Percentiles rank a stretch among this genome's conserved stretches.
Evolutionary conservation across 1,140 invertebrate genomes (phyloP).

Genomic region (Anoplophora glabripennis): DNA sequence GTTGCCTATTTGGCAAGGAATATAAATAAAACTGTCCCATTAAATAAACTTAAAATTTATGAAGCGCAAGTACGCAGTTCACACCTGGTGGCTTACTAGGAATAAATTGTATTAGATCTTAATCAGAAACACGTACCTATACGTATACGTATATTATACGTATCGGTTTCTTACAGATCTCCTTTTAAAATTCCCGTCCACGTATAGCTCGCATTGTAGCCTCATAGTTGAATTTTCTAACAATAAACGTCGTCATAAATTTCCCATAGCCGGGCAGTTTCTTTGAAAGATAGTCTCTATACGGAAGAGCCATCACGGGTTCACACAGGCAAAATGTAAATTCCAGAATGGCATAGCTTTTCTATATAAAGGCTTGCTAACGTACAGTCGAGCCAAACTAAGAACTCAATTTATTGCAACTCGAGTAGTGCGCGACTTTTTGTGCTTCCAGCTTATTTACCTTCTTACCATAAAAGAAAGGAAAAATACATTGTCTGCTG

Average conservation of each 20-base stretch:
- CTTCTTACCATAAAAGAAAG: conserved; percentile 1
- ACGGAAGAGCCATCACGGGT: background rate
- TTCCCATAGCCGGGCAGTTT: conserved; percentile 6
- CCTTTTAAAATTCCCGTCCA: conserved; percentile 7
- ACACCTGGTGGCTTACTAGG: background rate
- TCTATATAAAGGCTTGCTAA: conserved; percentile 10
- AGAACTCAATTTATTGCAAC: conserved; percentile 9
- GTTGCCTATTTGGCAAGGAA: too few relatives aligned
- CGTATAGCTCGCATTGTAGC: conserved; percentile 6
- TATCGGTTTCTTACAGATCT: conserved; percentile 6
- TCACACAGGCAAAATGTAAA: conserved; percentile 4
- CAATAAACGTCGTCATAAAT: conserved; percentile 9
- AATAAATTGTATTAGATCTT: background rate
- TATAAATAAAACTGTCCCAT: too few relatives aligned
- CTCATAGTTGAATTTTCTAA: conserved; percentile 10
- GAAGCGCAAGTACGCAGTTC: too few relatives aligned
- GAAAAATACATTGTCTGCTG: background rate
- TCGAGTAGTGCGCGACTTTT: conserved; percentile 2
- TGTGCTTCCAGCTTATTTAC: background rate
- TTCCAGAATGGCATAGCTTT: background rate
- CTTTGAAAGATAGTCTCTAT: conserved; percentile 7
- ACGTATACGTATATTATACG: too few relatives aligned
- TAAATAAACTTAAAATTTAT: too few relatives aligned
- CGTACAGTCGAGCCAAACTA: conserved; percentile 8
- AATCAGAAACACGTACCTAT: too few relatives aligned